A percentile compares a stretch with the other conserved stretches of the same genome.
Conservation (phyloP, 2,113 vertebrate genomes). For the Lepidothrix coronata region DNA sequence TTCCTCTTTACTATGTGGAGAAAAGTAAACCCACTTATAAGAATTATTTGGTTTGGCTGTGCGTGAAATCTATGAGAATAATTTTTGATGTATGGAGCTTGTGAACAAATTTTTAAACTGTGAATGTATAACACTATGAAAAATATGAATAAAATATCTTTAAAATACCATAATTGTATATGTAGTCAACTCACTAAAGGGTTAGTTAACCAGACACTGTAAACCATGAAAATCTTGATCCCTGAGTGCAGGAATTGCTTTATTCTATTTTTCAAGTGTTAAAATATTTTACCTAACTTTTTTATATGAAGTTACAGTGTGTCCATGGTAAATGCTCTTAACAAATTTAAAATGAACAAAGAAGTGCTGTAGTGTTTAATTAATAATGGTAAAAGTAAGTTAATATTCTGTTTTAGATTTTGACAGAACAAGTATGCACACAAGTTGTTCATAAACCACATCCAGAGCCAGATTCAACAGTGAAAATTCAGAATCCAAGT, state of each 20-base stretch:
- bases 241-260: not conserved
- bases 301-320: not conserved
- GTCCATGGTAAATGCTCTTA: not conserved
- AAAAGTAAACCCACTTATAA: not conserved
- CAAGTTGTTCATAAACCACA: slow-evolving; percentile 99
- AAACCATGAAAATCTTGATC: not conserved
- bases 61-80: not conserved
- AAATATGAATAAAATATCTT: not conserved
- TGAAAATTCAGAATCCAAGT: slow-evolving; percentile 99
- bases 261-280: not conserved
- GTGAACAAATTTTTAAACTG: not conserved
- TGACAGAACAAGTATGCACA: slow-evolving; percentile 98
- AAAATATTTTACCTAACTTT: not conserved
- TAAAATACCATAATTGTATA: not conserved
- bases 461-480: slow-evolving; percentile 96
- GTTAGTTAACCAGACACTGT: not conserved
- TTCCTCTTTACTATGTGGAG: not conserved
- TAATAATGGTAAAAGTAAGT: not conserved
- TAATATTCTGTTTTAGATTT: slow-evolving; percentile 81
- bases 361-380: not conserved
- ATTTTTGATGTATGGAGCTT: not conserved
- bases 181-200: not conserved
- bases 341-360: not conserved
- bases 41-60: accelerated
- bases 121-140: not conserved